Base-by-base conservation (phyloP, 2,888 invertebrate species). In the Sarcophaga variegata region DNA sequence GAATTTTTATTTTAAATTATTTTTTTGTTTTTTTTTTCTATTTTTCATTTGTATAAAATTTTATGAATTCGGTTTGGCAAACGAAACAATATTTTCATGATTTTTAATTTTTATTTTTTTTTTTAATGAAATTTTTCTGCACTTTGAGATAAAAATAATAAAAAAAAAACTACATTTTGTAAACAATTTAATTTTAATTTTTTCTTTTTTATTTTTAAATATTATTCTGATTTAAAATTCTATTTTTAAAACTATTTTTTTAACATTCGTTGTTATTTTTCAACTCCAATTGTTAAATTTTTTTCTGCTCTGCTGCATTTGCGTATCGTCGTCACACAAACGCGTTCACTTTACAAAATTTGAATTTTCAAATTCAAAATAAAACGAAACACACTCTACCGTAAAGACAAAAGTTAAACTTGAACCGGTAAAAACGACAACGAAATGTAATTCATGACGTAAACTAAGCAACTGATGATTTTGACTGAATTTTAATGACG, bases 381-480 rank as follows among this genome's bases (percentile, higher is more conserved):
- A 47, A 83, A 79, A 70, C 5, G 45, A 54, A 83, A 74, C 10
- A 47, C 22, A 49, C 64, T 84, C 66, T 60, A 71, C n/a, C 66
- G 63, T 62, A 20, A 75, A 14, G 25, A 71, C 37, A 62, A 72
- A 20, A 37, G 37, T 83, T 83, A 81, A 83, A 83, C 72, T 81
- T 75, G 86, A 75, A 71, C 75, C 78, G 80, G 59, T 63, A 59
- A 14, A 60, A 37, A 49, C 37, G 37, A 70, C 64, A 59, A 59
- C 80, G 75, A 84, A 67, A 81, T 78, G 70, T 78, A 81, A 86
- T 75, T 86, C 81, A 83, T 86, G 86, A 86, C 86, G 86, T 86
- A 83, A 86, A 86, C 69, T 69, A 72, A 83, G 81, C 81, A 78
- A 81, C 86, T 83, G 83, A 83, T 74, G 69, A 64, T 71, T 54